Evolutionary conservation across 1,140 invertebrate species (phyloP).

Genomic region (Glossosoma conforme): DNA sequence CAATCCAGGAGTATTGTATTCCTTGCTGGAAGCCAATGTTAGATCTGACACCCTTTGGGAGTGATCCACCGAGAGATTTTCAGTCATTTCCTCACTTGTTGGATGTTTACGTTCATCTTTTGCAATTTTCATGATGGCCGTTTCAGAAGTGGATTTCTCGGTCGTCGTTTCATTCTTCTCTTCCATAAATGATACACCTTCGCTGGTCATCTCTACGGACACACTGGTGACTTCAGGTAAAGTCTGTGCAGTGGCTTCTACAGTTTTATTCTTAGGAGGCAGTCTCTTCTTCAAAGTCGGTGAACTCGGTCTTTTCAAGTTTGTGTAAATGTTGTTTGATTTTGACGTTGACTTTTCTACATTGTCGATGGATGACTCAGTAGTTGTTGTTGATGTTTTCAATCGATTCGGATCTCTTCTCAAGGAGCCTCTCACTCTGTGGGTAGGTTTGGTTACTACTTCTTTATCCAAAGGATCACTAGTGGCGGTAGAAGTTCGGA

Average conservation of each 20-base stretch:
- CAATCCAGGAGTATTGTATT: constrained; percentile 53
- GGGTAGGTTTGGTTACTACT: constrained; percentile 13
- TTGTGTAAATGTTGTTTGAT: constrained; percentile 20
- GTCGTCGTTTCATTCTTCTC: constrained; percentile 40
- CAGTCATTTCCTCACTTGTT: constrained; percentile 35
- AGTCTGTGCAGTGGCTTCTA: constrained; percentile 37
- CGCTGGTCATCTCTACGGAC: neutral
- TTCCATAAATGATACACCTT: constrained; percentile 5
- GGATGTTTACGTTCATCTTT: constrained; percentile 40
- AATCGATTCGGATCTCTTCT: constrained; percentile 33
- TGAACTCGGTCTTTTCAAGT: constrained; percentile 21
- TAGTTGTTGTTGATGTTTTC: constrained; percentile 15
- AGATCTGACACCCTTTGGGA: constrained; percentile 56
- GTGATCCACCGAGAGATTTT: constrained; percentile 42
- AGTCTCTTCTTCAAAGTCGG: constrained; percentile 18
- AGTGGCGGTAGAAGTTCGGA: constrained; percentile 30
- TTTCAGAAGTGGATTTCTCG: constrained; percentile 47
- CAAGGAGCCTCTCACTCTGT: constrained; percentile 15
- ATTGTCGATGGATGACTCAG: constrained; percentile 26
- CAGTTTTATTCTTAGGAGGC: constrained; percentile 22
- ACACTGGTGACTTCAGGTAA: constrained; percentile 18
- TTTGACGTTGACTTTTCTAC: constrained; percentile 17
- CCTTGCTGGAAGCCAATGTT: constrained; percentile 53
- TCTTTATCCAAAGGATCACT: constrained; percentile 18
- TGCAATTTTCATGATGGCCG: constrained; percentile 52